Conservation (phyloP, 2,888 invertebrate species). For the Mellilla xanthometata region DNA sequence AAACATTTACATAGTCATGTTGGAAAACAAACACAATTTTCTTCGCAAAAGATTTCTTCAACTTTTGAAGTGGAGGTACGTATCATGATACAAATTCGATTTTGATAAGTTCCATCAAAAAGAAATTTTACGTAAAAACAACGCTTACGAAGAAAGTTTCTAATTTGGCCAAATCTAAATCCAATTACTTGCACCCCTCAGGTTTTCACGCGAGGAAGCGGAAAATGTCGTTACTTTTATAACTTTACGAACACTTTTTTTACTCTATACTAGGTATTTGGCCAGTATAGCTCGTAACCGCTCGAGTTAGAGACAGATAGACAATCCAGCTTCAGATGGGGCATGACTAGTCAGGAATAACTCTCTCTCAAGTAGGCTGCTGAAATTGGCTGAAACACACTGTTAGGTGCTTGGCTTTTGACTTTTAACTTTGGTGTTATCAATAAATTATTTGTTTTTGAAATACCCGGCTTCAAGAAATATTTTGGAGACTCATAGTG, state of each 20-base stretch:
- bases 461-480: too few species aligned
- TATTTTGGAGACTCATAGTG: too few species aligned
- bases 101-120: slow-evolving; percentile 76
- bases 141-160: slow-evolving; percentile 67
- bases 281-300: too few species aligned
- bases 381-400: too few species aligned
- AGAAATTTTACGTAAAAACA: slow-evolving; percentile 71
- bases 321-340: too few species aligned
- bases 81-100: slow-evolving; percentile 53
- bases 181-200: slow-evolving; percentile 68
- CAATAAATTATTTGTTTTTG: too few species aligned
- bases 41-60: slow-evolving; percentile 31
- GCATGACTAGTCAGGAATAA: too few species aligned
- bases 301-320: too few species aligned
- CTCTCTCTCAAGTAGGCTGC: too few species aligned
- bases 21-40: slow-evolving; percentile 31
- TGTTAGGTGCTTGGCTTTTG: too few species aligned
- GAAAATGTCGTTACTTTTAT: slow-evolving; percentile 42
- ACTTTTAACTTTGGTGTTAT: too few species aligned
- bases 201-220: slow-evolving; percentile 48
- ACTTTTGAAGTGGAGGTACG: slow-evolving; percentile 23
- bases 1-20: slow-evolving; percentile 36
- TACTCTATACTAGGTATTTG: too few species aligned
- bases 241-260: slow-evolving; percentile 31
- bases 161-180: slow-evolving; percentile 78